These are phyloP conservation scores for Otolemur crassicaudatus DNA, from an alignment of 2,797 vertebrate genomes.

Conservation along the genomic window DNA sequence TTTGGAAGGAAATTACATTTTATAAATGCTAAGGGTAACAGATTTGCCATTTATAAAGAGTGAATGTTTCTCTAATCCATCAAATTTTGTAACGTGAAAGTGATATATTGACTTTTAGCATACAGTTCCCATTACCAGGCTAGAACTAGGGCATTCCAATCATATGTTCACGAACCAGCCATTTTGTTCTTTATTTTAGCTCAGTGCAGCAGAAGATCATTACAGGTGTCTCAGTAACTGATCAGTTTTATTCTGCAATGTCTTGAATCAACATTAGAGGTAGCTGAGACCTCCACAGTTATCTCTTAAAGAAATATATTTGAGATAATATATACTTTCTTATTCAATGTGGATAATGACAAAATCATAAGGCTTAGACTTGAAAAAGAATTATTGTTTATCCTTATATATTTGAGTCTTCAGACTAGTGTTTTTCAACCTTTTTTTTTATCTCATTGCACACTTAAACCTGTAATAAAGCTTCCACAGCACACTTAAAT, in stretches of 20 bases:
- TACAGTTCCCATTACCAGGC: not conserved
- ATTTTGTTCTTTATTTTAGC: not conserved
- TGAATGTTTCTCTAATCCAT: not conserved
- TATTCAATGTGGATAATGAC: not conserved
- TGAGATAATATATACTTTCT: not conserved
- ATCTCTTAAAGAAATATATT: not conserved
- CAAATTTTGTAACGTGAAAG: not conserved
- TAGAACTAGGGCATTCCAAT: not conserved
- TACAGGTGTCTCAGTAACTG: not conserved
- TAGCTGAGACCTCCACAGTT: not conserved
- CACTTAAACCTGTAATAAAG: too few species aligned
- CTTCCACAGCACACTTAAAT: too few species aligned
- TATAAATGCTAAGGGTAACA: constrained; percentile 11
- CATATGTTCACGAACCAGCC: not conserved
- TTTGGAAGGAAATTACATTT: not conserved
- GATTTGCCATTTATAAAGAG: not conserved
- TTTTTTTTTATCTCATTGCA: too few species aligned
- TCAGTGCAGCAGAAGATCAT: not conserved
- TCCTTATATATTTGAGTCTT: not conserved
- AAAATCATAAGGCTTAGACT: not conserved
- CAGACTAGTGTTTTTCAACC: too few species aligned
- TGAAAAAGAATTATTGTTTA: not conserved
- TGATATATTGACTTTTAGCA: not conserved
- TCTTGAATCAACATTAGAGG: not conserved
- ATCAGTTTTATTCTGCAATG: not conserved